Base-by-base conservation (phyloP, 2,113 vertebrate species). In the Tichodroma muraria region DNA sequence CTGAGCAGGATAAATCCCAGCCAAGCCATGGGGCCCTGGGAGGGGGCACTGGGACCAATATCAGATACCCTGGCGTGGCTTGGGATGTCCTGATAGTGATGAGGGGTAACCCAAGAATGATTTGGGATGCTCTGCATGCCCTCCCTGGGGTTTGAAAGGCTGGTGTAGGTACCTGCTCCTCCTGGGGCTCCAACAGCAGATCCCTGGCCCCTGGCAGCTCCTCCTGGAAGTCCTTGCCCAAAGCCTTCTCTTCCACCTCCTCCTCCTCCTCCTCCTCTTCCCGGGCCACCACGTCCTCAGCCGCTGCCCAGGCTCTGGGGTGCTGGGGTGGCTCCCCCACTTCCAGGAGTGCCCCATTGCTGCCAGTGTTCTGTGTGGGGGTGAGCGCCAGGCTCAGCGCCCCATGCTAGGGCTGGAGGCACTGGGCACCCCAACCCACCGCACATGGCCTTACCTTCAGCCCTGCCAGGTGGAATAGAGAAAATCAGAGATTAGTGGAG, bases 301-400 rank as follows among this genome's bases (percentile, higher is more conserved):
- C 73, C 0, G 2, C 59, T 0, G 22, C 96, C 92, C 98, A 97
- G 96, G 28, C 89, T 91, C 75, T 83, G 96, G 97, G 94, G 19
- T 88, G 94, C 96, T 97, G 98, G 50, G 97, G 91, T 68, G 97
- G 93, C 69, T 94, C 94, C 78, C 91, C 97, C 59, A 93, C 96
- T 83, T 98, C 98, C 97, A 98, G 97, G 65, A 99, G 98, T 13
- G 96, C 89, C 44, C 98, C 98, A 1, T 98, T 97, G 10, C 98
- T 99, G 95, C 98, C 98, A 13, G 98, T 97, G n/a, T 99, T 99
- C 99, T 99, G 98, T 23, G 7, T 8, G 87, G 97, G 96, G 92
- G 86, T 2, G 87, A 90, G 93, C 6, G 3, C 52, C 8, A 5
- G 88, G 42, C 71, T 93, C 78, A 87, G 79, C 4, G 0, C 63